A percentile compares a stretch with the other conserved stretches of the same genome.
phyloP scores from a whole-genome alignment of 2,797 vertebrate genomes.

The Hemibagrus guttatus region DNA sequence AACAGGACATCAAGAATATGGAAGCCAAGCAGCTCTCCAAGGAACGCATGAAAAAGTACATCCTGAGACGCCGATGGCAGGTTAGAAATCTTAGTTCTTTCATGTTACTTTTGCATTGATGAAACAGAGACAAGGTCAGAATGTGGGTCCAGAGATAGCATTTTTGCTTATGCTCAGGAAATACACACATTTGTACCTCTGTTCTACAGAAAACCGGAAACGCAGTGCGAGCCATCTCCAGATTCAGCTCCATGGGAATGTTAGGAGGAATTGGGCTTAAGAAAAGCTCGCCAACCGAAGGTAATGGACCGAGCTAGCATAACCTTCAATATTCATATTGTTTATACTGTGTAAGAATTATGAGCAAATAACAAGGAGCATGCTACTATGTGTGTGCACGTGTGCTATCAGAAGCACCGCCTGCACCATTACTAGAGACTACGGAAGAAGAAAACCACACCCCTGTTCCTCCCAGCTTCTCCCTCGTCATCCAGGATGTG shows the following conservation, averaged over 20 bases:
- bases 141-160: neutral
- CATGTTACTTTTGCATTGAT: neutral
- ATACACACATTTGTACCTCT: neutral
- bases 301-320: slow-evolving; percentile 62
- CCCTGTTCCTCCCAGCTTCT: slow-evolving; percentile 79
- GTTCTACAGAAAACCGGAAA: slow-evolving; percentile 91
- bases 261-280: slow-evolving; percentile 94
- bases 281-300: slow-evolving; percentile 89
- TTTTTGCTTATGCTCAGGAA: slow-evolving; percentile 9
- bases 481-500: slow-evolving; percentile 81
- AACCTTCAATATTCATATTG: neutral
- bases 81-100: slow-evolving; percentile 68
- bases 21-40: slow-evolving; percentile 97
- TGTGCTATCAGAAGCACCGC: slow-evolving; percentile 46
- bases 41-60: slow-evolving; percentile 98
- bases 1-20: slow-evolving; percentile 97
- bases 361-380: neutral
- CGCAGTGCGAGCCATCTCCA: slow-evolving; percentile 94
- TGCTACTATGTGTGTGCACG: slow-evolving; percentile 17
- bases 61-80: slow-evolving; percentile 98
- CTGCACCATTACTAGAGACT: slow-evolving; percentile 73
- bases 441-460: slow-evolving; percentile 79
- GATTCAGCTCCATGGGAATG: slow-evolving; percentile 98
- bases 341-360: neutral
- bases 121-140: neutral